phyloP scores from a whole-genome alignment of 2,113 vertebrate genomes.

The Neoarius graeffei region DNA sequence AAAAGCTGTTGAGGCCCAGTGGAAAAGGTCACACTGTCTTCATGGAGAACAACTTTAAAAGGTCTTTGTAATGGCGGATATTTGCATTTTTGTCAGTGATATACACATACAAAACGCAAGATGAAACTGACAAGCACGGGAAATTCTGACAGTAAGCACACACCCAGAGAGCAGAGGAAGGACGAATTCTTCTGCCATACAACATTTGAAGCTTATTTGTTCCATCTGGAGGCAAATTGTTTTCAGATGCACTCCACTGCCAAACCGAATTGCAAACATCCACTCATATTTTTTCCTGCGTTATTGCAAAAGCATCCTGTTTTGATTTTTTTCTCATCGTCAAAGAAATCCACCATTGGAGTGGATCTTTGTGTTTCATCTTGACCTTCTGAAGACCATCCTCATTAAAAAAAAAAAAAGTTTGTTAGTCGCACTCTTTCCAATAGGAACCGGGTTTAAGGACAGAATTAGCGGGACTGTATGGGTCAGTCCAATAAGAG shows the following conservation, averaged over 20 bases:
- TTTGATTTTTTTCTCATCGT: constrained; percentile 60
- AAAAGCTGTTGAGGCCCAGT: not conserved
- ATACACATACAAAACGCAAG: constrained; percentile 14
- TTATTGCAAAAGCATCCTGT: constrained; percentile 73
- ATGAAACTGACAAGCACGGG: constrained; percentile 37
- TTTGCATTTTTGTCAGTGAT: constrained; percentile 24
- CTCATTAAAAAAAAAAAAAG: not conserved
- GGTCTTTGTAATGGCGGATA: not conserved
- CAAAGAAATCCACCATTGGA: constrained; percentile 57
- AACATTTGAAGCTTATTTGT: constrained; percentile 58
- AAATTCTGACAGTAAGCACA: constrained; percentile 42
- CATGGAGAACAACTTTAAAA: not conserved
- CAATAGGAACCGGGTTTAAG: not conserved
- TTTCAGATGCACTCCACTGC: constrained; percentile 58
- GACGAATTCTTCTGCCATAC: constrained; percentile 55
- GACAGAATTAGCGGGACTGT: not conserved
- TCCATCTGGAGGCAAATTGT: constrained; percentile 67
- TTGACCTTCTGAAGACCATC: constrained; percentile 1
- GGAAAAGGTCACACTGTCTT: constrained; percentile 4
- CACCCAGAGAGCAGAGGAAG: constrained; percentile 47
- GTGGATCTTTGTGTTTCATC: not conserved
- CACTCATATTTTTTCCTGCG: constrained; percentile 44
- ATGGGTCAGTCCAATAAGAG: not conserved
- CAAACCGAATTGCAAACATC: constrained; percentile 71
- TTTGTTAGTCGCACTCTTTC: not conserved